Base-by-base conservation (phyloP, 2,888 invertebrate genomes). In the Sturmia bella region DNA sequence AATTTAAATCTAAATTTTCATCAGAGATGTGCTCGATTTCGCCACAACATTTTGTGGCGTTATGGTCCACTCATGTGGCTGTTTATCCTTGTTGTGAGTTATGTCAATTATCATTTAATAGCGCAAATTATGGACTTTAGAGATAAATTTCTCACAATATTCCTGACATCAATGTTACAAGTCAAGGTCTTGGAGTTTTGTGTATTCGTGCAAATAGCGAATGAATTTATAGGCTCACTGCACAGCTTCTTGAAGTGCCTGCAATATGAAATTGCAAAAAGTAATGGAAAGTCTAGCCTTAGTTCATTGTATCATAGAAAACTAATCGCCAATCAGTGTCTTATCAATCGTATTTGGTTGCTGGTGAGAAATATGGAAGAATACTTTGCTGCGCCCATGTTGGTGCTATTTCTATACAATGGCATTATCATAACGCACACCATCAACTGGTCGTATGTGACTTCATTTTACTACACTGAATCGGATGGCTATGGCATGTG, bases 361-460 rank as follows among this genome's bases (percentile, higher is more conserved):
- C 61, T 89, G 39, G 87, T 87, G 1, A 64, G 73, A 3, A 73
- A 85, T 21, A 61, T 89, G 1, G 88, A 87, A 17, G 52, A 43
- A 0, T 88, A 89, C 57, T 89, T 85, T 48, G 83, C 84, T 32
- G 15, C 86, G n/a, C 84, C 87, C 5, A 84, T 89, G 81, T 2
- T 88, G 24, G 6, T 83, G 2, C 15, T 86, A 4, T 87, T 87
- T 52, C 79, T 89, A 0, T 85, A 78, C 52, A 87, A 88, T 57
- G 85, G 86, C 0, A 19, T 87, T 5, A 64, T 72, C 37, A 85
- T 87, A 19, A 84, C 87, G 6, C 85, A 88, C 24, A 70, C 85
- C 3, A 85, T 87, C 11, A 89, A 89, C 50, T 89, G 89, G 89
- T 82, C 81, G 0, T 87, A 86, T 41, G 86, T 88, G 7, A 41